phyloP scores from a whole-genome alignment of 1,140 invertebrate species.

The Octopus sinensis region DNA sequence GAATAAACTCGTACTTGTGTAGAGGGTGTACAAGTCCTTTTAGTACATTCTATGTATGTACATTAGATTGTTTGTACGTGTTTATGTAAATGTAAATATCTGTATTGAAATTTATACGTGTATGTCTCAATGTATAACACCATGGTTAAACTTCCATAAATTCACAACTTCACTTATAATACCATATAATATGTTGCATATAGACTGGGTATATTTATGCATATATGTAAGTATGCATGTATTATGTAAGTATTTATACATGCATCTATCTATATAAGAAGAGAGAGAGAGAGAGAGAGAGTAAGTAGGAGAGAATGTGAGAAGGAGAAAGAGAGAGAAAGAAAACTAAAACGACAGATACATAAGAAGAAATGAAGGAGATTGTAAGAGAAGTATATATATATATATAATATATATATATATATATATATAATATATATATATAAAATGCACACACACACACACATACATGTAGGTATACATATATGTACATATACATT shows the following conservation, averaged over 20 bases:
- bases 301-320: background rate
- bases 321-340: background rate
- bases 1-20: no score
- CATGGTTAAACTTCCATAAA: background rate
- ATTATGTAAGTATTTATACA: background rate
- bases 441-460: background rate
- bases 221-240: background rate
- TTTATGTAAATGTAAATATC: background rate
- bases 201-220: background rate
- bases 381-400: background rate
- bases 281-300: background rate
- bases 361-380: no score
- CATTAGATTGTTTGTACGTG: background rate
- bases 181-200: background rate
- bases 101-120: background rate
- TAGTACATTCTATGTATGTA: no score
- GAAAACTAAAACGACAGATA: no score
- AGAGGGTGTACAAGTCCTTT: no score
- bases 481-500: background rate
- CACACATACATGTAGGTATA: background rate
- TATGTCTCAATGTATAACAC: background rate
- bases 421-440: background rate
- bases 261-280: background rate
- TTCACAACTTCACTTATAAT: background rate
- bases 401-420: conserved; percentile 9